Percentiles rank a stretch among this genome's conserved stretches.
Evolutionary conservation across 2,888 invertebrate species (phyloP).

Genomic region (Drosophila atripex): DNA sequence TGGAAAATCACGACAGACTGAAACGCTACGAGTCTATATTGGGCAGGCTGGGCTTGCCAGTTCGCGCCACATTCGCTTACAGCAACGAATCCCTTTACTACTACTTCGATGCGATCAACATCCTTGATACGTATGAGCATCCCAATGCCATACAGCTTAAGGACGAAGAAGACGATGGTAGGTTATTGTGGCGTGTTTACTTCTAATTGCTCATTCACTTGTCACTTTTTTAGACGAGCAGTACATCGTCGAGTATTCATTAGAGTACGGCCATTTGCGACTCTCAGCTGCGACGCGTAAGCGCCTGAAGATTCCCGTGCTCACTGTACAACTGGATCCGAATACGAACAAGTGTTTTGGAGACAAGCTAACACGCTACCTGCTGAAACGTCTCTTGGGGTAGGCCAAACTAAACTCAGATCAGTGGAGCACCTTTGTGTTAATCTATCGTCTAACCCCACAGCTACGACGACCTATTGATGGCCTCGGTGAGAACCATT

Average conservation of each 20-base stretch:
- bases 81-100: slow-evolving; percentile 75
- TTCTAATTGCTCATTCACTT: slow-evolving; percentile 1
- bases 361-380: slow-evolving; percentile 93
- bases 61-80: slow-evolving; percentile 69
- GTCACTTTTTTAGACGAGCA: slow-evolving; percentile 88
- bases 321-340: slow-evolving; percentile 94
- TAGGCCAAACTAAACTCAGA: slow-evolving; percentile 34
- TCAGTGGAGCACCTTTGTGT: too few relatives aligned
- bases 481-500: slow-evolving; percentile 97
- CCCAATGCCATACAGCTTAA: slow-evolving; percentile 64
- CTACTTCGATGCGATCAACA: slow-evolving; percentile 73
- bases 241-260: slow-evolving; percentile 98
- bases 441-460: neutral
- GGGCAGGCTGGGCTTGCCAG: slow-evolving; percentile 63
- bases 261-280: slow-evolving; percentile 98
- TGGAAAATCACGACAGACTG: slow-evolving; percentile 65
- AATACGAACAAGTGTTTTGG: slow-evolving; percentile 96
- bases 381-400: slow-evolving; percentile 96
- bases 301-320: slow-evolving; percentile 95
- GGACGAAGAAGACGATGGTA: slow-evolving; percentile 64
- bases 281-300: slow-evolving; percentile 94
- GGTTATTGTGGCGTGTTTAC: neutral
- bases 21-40: slow-evolving; percentile 71
- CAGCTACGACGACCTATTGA: slow-evolving; percentile 96
- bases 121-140: slow-evolving; percentile 62